These are phyloP conservation scores for Araneus ventricosus DNA, from an alignment of 1,140 invertebrate genomes.

Conservation along the genomic window DNA sequence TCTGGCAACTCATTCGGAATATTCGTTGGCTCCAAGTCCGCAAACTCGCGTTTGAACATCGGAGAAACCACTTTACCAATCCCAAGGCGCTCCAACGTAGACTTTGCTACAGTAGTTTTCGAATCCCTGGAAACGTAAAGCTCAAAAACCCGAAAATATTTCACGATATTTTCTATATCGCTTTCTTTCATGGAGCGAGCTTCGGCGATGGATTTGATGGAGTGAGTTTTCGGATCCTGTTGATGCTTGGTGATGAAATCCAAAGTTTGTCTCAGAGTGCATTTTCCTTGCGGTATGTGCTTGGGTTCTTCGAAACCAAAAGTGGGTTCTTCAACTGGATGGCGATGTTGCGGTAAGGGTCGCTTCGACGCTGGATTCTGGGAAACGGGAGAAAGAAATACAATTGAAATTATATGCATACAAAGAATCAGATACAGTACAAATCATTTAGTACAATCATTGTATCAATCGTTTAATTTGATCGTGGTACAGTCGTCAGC, in stretches of 20 bases:
- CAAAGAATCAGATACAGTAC: no score
- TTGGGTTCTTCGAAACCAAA: slow-evolving; percentile 79
- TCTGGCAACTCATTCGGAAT: neutral
- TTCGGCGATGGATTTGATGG: slow-evolving; percentile 83
- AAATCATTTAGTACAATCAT: no score
- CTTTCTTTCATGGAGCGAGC: slow-evolving; percentile 82
- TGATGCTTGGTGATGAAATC: slow-evolving; percentile 85
- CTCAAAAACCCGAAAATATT: slow-evolving; percentile 54
- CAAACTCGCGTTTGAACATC: slow-evolving; percentile 53
- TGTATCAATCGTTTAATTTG: no score
- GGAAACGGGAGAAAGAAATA: neutral
- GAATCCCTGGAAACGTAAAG: slow-evolving; percentile 39
- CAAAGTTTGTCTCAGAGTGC: slow-evolving; percentile 79
- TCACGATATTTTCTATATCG: slow-evolving; percentile 57
- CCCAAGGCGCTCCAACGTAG: slow-evolving; percentile 14
- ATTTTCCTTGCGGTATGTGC: slow-evolving; percentile 79
- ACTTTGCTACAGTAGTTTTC: slow-evolving; percentile 5
- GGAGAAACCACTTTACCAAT: slow-evolving; percentile 36
- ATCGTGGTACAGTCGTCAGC: no score
- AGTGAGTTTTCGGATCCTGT: slow-evolving; percentile 83
- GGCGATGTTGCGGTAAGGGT: slow-evolving; percentile 78
- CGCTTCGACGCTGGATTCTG: neutral
- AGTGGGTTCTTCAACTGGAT: slow-evolving; percentile 78
- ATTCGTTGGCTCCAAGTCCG: neutral
- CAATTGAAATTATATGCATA: no score